Conservation (phyloP, 2,113 vertebrate species). For the Cricetomys ansorgei region DNA sequence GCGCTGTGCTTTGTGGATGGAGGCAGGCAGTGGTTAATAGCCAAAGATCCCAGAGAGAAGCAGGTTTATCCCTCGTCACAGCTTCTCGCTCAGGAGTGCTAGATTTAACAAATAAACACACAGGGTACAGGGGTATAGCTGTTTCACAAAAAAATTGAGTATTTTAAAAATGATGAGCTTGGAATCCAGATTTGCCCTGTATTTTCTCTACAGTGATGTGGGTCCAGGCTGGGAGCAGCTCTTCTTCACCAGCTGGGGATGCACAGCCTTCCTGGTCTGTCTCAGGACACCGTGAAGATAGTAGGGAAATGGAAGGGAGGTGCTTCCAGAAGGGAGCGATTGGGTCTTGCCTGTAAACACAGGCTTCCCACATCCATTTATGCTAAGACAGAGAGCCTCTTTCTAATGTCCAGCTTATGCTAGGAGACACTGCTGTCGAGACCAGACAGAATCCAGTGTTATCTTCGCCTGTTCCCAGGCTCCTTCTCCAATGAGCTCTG, state of each 20-base stretch:
- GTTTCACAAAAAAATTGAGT: not conserved
- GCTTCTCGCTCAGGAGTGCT: too few relatives aligned
- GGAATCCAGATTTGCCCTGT: not conserved
- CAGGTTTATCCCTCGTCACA: not conserved
- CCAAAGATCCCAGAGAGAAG: not conserved
- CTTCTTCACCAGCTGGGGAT: not conserved
- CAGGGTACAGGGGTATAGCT: not conserved
- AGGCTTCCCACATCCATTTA: not conserved
- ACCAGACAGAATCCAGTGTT: too few relatives aligned
- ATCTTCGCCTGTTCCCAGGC: accelerated
- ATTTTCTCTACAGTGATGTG: accelerated
- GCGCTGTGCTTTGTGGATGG: not conserved
- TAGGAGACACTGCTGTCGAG: not conserved
- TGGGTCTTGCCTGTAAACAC: not conserved
- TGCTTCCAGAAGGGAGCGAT: not conserved
- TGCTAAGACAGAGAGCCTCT: not conserved
- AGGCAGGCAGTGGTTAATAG: not conserved
- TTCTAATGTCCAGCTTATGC: not conserved
- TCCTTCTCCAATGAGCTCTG: not conserved
- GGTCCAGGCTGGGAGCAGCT: accelerated
- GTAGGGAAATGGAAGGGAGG: not conserved
- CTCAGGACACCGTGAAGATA: not conserved
- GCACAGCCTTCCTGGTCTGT: not conserved
- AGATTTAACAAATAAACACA: not conserved
- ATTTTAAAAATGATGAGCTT: not conserved